A percentile compares a stretch with the other conserved stretches of the same genome.
These are phyloP conservation scores for Mesocricetus auratus DNA, from an alignment of 2,113 vertebrate genomes.

Conservation along the genomic window DNA sequence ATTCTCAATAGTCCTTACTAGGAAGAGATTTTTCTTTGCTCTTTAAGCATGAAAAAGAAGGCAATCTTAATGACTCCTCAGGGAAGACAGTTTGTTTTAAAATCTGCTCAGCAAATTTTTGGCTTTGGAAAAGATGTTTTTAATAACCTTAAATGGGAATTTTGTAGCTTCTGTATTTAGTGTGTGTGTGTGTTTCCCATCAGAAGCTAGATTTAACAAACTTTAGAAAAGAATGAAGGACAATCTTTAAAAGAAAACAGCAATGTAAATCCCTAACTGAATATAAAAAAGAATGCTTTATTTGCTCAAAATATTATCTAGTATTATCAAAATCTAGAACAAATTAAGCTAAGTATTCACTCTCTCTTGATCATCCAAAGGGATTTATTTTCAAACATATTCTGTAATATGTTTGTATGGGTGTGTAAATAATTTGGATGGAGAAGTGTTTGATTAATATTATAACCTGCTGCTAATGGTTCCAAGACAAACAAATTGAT, in stretches of 20 bases:
- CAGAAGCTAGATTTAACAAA: conserved; percentile 71
- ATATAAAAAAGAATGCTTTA: not conserved
- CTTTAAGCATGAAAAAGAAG: conserved; percentile 29
- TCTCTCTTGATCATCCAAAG: conserved; percentile 58
- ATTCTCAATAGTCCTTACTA: conserved; percentile 45
- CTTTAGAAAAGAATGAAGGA: conserved; percentile 8
- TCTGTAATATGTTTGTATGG: not conserved
- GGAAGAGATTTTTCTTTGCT: conserved; percentile 47
- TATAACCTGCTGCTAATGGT: not conserved
- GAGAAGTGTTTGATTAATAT: conserved; percentile 2
- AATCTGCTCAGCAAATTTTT: conserved; percentile 75
- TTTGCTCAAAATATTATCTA: conserved; percentile 76
- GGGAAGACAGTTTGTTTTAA: conserved; percentile 69
- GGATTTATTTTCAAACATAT: conserved; percentile 58
- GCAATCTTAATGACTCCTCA: conserved; percentile 62
- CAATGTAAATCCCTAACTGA: conserved; percentile 15
- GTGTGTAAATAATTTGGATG: not conserved
- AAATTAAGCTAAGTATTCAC: conserved; percentile 75
- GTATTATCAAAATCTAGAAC: conserved; percentile 63
- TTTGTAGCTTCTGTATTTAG: conserved; percentile 67
- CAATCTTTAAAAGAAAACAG: conserved; percentile 64
- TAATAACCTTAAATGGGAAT: conserved; percentile 53
- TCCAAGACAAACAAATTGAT: not conserved
- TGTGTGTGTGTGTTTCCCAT: conserved; percentile 65
- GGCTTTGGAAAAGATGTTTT: conserved; percentile 72